phyloP scores from a whole-genome alignment of 2,888 invertebrate species.

The Homarus gammarus region DNA sequence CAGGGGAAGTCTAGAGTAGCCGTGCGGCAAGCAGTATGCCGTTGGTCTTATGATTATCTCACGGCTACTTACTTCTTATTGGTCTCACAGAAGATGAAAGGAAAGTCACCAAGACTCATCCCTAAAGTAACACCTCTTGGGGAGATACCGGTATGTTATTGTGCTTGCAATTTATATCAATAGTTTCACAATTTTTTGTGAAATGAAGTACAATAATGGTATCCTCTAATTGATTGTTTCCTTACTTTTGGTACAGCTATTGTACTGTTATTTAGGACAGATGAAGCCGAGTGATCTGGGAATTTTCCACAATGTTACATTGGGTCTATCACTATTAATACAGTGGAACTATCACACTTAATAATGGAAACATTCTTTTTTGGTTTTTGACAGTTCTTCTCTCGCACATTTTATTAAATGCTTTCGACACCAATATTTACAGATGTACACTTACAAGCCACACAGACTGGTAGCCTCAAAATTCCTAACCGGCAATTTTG shows the following conservation, averaged over 20 bases:
- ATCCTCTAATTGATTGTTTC: neutral
- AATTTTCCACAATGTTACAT: too few species aligned
- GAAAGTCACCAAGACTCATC: slow-evolving; percentile 80
- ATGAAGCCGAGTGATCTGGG: too few species aligned
- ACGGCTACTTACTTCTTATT: slow-evolving; percentile 88
- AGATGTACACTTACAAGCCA: too few species aligned
- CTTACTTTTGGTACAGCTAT: too few species aligned
- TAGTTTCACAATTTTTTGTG: neutral
- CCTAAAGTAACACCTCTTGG: slow-evolving; percentile 54
- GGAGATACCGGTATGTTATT: slow-evolving; percentile 54
- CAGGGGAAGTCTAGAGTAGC: slow-evolving; percentile 79
- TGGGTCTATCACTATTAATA: too few species aligned
- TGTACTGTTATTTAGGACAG: slow-evolving; percentile 19
- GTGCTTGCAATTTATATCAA: neutral
- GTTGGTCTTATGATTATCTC: slow-evolving; percentile 86
- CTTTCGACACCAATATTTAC: too few species aligned
- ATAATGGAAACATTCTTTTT: too few species aligned
- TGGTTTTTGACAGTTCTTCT: too few species aligned
- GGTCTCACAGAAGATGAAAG: slow-evolving; percentile 83
- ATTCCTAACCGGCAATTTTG: too few species aligned
- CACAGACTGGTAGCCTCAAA: too few species aligned
- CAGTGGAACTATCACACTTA: too few species aligned
- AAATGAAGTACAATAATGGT: neutral
- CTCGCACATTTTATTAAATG: too few species aligned
- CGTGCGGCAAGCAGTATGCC: slow-evolving; percentile 78